Conservation (phyloP, 2,113 vertebrate species). For the Callipepla californica region DNA sequence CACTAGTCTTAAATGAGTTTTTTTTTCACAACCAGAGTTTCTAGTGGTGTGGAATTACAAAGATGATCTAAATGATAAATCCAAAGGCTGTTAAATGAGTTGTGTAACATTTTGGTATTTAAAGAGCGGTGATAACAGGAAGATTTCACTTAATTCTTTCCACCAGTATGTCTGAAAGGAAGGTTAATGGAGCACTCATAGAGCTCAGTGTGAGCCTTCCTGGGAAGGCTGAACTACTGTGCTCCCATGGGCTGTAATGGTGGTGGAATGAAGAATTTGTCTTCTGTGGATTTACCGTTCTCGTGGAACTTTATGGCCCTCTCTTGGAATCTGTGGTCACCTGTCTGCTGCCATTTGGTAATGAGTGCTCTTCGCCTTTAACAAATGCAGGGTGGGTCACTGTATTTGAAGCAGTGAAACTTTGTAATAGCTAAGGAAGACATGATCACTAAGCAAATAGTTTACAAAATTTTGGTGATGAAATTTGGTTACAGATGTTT, state of each 20-base stretch:
- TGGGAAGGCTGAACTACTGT: not conserved
- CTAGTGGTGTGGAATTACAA: not conserved
- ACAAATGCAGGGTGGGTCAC: not conserved
- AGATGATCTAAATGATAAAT: slow-evolving; percentile 19
- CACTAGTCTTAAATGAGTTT: not conserved
- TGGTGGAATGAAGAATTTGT: not conserved
- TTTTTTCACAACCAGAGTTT: not conserved
- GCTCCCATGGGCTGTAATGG: not conserved
- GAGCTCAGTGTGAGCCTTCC: not conserved
- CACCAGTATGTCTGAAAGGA: not conserved
- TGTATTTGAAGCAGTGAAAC: not conserved
- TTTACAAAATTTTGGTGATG: not conserved
- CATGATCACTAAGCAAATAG: not conserved
- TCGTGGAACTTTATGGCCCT: not conserved
- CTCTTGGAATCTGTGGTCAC: not conserved
- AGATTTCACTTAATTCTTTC: not conserved
- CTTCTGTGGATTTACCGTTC: not conserved
- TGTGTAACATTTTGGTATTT: not conserved
- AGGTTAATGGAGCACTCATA: not conserved
- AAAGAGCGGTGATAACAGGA: not conserved
- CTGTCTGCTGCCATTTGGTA: not conserved
- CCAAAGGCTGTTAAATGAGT: not conserved
- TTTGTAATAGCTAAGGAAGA: not conserved
- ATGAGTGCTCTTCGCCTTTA: not conserved
- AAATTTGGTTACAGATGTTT: not conserved